Evolutionary conservation across 2,797 vertebrate species (phyloP).

Genomic region (Nasua narica): DNA sequence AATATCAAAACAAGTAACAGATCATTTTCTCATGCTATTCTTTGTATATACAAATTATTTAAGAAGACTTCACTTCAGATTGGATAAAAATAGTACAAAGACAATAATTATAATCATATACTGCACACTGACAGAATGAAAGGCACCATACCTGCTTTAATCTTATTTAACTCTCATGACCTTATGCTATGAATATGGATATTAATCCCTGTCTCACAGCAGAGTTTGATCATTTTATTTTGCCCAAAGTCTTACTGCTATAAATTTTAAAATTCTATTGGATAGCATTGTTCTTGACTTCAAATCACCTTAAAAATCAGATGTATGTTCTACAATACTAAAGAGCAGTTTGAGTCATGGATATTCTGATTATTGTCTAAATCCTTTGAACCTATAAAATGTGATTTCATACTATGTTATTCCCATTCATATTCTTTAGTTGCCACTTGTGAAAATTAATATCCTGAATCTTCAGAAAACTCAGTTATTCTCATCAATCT

Average conservation of each 20-base stretch:
- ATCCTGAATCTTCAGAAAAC: background rate
- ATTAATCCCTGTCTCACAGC: background rate
- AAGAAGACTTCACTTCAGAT: background rate
- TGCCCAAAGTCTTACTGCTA: background rate
- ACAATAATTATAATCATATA: background rate
- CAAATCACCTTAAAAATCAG: background rate
- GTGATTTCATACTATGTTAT: background rate
- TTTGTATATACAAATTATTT: background rate
- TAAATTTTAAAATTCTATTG: background rate
- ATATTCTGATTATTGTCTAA: background rate
- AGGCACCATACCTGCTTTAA: background rate
- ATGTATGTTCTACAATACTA: background rate
- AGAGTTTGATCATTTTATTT: background rate
- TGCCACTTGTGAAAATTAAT: slow-evolving; percentile 9
- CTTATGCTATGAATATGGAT: background rate
- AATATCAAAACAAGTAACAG: background rate
- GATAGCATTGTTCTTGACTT: background rate
- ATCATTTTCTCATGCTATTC: background rate
- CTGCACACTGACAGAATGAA: background rate
- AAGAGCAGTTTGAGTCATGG: background rate
- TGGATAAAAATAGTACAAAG: background rate
- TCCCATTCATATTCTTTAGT: background rate
- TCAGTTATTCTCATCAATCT: background rate
- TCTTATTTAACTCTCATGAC: background rate
- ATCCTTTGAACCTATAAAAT: background rate